Base-by-base conservation (phyloP, 2,113 vertebrate genomes). In the Erinaceus europaeus region DNA sequence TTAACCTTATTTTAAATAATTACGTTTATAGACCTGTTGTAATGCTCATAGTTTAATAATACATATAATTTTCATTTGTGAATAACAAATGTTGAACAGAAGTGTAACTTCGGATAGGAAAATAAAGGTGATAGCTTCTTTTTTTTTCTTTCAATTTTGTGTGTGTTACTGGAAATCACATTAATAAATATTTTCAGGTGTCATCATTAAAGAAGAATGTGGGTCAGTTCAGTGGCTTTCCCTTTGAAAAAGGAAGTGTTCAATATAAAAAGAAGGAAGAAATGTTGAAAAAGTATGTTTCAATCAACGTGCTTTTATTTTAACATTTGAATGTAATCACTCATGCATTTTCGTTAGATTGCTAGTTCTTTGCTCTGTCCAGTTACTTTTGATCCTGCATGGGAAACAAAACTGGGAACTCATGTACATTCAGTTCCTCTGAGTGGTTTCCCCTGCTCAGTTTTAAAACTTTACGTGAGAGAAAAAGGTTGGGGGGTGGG, bases 191-290 rank as follows among this genome's bases (percentile, higher is more conserved):
- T 90, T 96, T 96, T 77, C 96, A 99, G 99, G 97, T 98, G 76
- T 95, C 98, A 36, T 97, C 97, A 2, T 93, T 99, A 46, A 99
- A 98, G 97, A 99, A 98, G 97, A 99, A 99, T 92, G 96, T 99
- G 92, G 98, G 99, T 53, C 98, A 98, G 59, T 99, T 99, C 71
- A 99, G 98, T 55, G 99, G 99, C 6, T 99, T 99, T 84, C 94
- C 98, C 0, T 99, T 99, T 91, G 97, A 98, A 83, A 97, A 96
- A 29, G 98, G 97, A 97, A 99, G 98, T 93, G 97, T 98, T 13
- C 97, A 98, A 17, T 99, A 97, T 92, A 97, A 96, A 93, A 99
- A 98, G 73, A 99, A 99, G 74, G 97, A 98, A 87, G 98, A 99
- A 74, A 98, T 98, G 94, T 95, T 99, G 32, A 98, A 98, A 95